Conservation (phyloP, 2,797 vertebrate genomes). For the Meriones psammophilus region DNA sequence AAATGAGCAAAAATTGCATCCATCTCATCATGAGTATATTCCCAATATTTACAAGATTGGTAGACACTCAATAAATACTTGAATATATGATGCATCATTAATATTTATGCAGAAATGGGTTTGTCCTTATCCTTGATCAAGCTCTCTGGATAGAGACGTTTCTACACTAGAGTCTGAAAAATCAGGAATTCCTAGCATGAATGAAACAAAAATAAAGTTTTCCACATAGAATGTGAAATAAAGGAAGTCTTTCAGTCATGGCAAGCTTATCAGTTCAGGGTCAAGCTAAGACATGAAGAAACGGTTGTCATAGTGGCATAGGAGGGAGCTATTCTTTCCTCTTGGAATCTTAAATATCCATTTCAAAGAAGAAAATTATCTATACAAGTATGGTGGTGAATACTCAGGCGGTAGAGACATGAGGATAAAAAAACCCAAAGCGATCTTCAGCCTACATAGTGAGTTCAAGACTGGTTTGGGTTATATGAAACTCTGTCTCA, state of each 20-base stretch:
- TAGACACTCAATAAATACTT: constrained; percentile 51
- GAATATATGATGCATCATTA: not conserved
- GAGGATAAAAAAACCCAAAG: not conserved
- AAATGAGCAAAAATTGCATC: not conserved
- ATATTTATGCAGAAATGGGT: not conserved
- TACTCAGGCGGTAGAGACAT: not conserved
- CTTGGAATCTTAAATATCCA: not conserved
- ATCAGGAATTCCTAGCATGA: not conserved
- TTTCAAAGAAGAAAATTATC: not conserved
- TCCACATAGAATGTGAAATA: not conserved
- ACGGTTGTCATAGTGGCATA: not conserved
- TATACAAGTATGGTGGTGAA: not conserved
- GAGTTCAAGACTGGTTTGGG: not conserved
- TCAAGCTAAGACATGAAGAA: not conserved
- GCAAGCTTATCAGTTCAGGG: not conserved
- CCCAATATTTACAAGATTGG: not conserved
- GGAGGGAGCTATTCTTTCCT: not conserved
- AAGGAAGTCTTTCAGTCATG: not conserved
- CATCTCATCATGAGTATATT: not conserved
- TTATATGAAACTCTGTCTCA: not conserved
- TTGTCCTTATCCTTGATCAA: not conserved
- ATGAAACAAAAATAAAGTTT: not conserved
- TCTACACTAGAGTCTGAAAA: not conserved
- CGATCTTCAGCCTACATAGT: not conserved
- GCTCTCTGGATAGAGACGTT: not conserved